Evolutionary conservation across 2,797 vertebrate genomes (phyloP), one percentile per base, ranked within the genome.

Genomic region (Helarctos malayanus): DNA sequence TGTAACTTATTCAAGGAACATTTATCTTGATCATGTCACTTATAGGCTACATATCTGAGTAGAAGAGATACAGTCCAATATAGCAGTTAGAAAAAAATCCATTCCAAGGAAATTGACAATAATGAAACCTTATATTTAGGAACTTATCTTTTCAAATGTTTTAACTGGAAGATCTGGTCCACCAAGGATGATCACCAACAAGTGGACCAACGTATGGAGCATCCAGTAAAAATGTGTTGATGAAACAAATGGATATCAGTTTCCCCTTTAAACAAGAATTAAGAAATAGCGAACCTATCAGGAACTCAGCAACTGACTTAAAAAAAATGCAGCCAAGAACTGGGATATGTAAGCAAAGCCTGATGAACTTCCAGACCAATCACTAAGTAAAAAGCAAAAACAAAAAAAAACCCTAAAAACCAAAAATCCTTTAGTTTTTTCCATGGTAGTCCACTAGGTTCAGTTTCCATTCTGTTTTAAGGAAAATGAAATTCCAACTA

Each of bases 251-350:
- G 21, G 38, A 61, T 68, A 49, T 12, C 73, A 79, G 35, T 35
- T 78, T 76, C 35, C 35, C 32, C 93, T 96, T 92, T 94, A 65
- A 92, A 83, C 3, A 92, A 86, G 65, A 92, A 73, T 69, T 69
- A 85, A 85, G 65, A 89, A 89, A 85, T 52, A 75, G 11, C 25
- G 94, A 92, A 61, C 3, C 76, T 57, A 23, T 38, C 15, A 83
- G 81, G 27, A 84, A 59, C 21, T 52, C 32, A 75, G 15, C 1
- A 59, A 69, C 68, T 91, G 23, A 65, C 9, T 38, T 82, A 25
- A 2, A 63, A 47, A 41, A 95, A 91, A 85, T 38, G n/a, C 12
- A 91, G 38, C n/a, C 41, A 93, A 83, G 65, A 80, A 94, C 10
- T 3, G 69, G 38, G 65, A 95, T 80, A 84, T 29, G 32, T 25